These are phyloP conservation scores for Pluvianellus socialis DNA, from an alignment of 2,113 vertebrate species.

Conservation along the genomic window DNA sequence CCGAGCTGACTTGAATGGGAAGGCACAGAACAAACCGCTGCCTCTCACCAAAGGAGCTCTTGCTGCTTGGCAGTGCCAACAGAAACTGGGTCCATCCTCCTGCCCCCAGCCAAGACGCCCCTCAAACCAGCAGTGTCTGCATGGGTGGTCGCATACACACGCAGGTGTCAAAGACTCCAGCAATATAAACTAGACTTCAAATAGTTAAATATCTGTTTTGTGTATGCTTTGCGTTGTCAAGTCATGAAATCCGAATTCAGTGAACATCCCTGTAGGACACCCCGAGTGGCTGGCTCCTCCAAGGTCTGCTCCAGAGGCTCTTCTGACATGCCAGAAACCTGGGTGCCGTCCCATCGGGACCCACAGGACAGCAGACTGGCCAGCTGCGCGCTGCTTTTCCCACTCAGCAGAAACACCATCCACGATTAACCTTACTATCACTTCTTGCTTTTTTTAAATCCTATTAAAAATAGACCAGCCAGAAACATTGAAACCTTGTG, in stretches of 20 bases:
- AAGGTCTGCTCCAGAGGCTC: neutral
- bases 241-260: neutral
- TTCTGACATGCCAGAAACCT: neutral
- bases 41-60: neutral
- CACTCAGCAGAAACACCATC: neutral
- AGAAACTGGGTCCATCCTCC: neutral
- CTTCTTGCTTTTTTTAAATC: neutral
- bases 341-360: neutral
- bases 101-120: neutral
- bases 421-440: neutral
- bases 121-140: neutral
- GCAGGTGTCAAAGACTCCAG: neutral
- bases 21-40: neutral
- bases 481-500: neutral
- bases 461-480: neutral
- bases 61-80: neutral
- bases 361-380: neutral
- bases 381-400: neutral
- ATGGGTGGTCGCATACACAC: rapidly evolving
- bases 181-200: neutral
- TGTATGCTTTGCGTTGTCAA: neutral
- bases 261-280: rapidly evolving
- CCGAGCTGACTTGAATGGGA: neutral
- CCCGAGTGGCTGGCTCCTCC: neutral
- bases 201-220: neutral